Evolutionary conservation across 2,888 invertebrate genomes (phyloP), one percentile per base, ranked within the genome.

Genomic region (Lordiphosa andalusiaca): DNA sequence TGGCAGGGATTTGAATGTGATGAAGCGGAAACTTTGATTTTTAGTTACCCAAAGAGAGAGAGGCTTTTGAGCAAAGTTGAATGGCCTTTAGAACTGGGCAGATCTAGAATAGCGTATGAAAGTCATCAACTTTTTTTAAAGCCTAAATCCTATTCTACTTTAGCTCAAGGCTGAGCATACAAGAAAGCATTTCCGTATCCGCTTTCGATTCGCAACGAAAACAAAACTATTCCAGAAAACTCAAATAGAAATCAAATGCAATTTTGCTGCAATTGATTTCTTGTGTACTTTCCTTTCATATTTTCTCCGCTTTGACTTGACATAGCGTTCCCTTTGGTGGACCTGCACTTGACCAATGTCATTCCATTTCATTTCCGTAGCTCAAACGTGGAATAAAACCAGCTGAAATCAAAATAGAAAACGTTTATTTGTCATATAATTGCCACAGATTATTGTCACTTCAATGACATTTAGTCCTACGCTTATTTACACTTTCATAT

Each of bases 21-120:
- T 61, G 49, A 51, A 35, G 53, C 33, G 25, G 50, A 52, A 64
- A 69, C 71, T 75, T 77, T 82, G 82, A 82, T 71, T 82, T 77
- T 69, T 62, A 62, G 57, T 73, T 71, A 69, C 71, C 57, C 56
- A 30, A 30, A 30, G 7, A 9, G 30, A 30, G 9, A 38, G 16
- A 48, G 23, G 23, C 23, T 23, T 6, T 23, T 23, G 23, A 2
- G 23, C 1, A 23, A 23, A 23, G 23, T 23, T 23, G 23, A 23
- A 23, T 6, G 23, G 6, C 23, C 23, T 2, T 2, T 6, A 6
- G 2, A 23, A 6, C 23, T 23, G 23, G 35, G 39, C 36, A 23
- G 40, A n/a, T n/a, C 36, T 55, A 46, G 44, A 38, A 48, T 36
- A 41, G 44, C 25, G 37, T n/a, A 21, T 21, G 16, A 1, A 16